phyloP scores from a whole-genome alignment of 2,113 vertebrate species.

The Siniperca chuatsi region DNA sequence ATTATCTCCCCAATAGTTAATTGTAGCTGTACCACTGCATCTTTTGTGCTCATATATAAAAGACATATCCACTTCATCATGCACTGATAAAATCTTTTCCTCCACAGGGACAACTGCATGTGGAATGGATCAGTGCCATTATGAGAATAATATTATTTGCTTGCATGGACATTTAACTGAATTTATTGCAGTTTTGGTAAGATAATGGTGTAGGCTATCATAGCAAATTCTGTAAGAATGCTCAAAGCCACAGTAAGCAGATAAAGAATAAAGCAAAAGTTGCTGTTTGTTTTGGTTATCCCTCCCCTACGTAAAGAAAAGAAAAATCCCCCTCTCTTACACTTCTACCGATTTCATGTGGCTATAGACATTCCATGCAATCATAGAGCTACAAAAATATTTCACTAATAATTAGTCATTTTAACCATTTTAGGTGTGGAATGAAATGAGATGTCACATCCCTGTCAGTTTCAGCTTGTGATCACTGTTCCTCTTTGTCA shows the following conservation, averaged over 20 bases:
- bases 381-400: background rate
- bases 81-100: constrained; percentile 43
- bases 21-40: constrained; percentile 39
- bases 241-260: background rate
- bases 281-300: constrained; percentile 3
- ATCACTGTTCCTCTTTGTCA: constrained; percentile 36
- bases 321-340: background rate
- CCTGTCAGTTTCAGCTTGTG: constrained; percentile 3
- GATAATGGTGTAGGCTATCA: background rate
- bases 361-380: background rate
- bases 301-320: background rate
- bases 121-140: constrained; percentile 21
- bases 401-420: background rate
- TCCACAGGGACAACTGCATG: constrained; percentile 22
- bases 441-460: background rate
- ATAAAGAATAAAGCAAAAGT: constrained; percentile 9
- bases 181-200: constrained; percentile 30
- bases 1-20: constrained; percentile 51
- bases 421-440: background rate
- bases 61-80: constrained; percentile 55
- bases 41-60: constrained; percentile 39
- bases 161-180: constrained; percentile 20
- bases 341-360: background rate
- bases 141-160: constrained; percentile 34
- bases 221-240: constrained; percentile 1